These are phyloP conservation scores for Artemisiospiza belli DNA, from an alignment of 2,113 vertebrate species.

Conservation along the genomic window DNA sequence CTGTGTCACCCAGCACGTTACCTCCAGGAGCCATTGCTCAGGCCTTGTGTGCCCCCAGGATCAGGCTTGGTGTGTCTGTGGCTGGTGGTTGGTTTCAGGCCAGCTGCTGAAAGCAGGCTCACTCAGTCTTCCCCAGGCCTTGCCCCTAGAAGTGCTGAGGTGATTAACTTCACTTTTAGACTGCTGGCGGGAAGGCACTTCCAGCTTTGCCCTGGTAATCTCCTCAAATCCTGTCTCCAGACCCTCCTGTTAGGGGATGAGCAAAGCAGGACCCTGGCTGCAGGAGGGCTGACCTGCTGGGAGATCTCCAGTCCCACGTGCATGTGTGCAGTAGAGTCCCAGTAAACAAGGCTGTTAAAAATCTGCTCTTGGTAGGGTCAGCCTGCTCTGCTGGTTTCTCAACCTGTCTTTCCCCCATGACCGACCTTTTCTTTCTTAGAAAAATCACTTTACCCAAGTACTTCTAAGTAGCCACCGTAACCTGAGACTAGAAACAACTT, in stretches of 20 bases:
- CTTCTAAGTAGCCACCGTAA: neutral
- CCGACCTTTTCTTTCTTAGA: neutral
- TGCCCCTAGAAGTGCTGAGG: neutral
- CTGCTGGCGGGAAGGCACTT: neutral
- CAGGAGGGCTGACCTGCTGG: neutral
- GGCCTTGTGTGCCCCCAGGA: neutral
- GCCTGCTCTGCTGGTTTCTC: neutral
- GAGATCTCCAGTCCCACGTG: neutral
- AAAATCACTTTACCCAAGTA: neutral
- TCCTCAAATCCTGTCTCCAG: neutral
- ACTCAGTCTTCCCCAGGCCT: neutral
- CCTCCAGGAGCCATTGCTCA: neutral
- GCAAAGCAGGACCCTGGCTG: neutral
- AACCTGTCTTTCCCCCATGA: neutral
- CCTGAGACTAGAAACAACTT: neutral
- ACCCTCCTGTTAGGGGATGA: neutral
- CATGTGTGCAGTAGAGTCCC: neutral
- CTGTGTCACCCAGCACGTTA: neutral
- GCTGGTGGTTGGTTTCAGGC: neutral
- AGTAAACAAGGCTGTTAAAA: neutral
- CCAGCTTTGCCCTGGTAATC: slow-evolving; percentile 41
- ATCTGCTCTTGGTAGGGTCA: neutral
- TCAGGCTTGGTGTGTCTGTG: neutral
- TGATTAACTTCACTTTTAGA: slow-evolving; percentile 58
- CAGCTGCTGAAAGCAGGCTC: neutral